A percentile compares a stretch with the other conserved stretches of the same genome.
Evolutionary conservation across 2,888 invertebrate species (phyloP).

Genomic region (Orthosia gothica): DNA sequence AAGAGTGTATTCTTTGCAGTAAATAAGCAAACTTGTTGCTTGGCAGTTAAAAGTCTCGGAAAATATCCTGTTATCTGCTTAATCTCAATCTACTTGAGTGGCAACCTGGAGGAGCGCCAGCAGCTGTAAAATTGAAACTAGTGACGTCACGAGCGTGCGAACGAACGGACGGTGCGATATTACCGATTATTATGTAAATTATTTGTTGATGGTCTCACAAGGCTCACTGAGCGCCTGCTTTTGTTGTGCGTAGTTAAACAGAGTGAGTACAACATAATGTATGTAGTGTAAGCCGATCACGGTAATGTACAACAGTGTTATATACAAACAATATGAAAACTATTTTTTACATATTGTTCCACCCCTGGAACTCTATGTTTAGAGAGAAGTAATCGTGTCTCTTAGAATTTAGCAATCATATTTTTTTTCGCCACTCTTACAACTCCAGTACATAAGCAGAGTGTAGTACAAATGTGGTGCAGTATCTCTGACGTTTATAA

Average conservation of each 20-base stretch:
- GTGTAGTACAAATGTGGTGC: constrained; percentile 5
- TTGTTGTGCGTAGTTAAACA: constrained; percentile 21
- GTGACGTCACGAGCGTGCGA: constrained; percentile 21
- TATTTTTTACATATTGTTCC: background rate
- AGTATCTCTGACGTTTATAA: constrained; percentile 45
- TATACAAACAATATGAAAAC: background rate
- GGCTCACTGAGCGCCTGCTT: constrained; percentile 7
- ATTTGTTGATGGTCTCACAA: constrained; percentile 41
- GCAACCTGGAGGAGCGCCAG: background rate
- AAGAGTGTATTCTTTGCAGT: background rate
- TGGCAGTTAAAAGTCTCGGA: constrained; percentile 12
- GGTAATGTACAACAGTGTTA: background rate
- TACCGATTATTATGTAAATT: constrained; percentile 51
- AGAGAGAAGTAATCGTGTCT: background rate
- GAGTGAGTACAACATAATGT: background rate
- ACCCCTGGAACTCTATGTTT: background rate
- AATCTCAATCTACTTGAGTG: constrained; percentile 22
- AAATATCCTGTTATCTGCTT: constrained; percentile 32
- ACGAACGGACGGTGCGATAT: constrained; percentile 7
- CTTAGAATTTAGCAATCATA: background rate
- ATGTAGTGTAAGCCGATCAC: background rate
- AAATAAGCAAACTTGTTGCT: background rate
- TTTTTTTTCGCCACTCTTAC: background rate
- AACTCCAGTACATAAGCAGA: constrained; percentile 6
- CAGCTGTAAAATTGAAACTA: constrained; percentile 14